Conservation (phyloP, 2,113 vertebrate genomes). For the Colinus virginianus region DNA sequence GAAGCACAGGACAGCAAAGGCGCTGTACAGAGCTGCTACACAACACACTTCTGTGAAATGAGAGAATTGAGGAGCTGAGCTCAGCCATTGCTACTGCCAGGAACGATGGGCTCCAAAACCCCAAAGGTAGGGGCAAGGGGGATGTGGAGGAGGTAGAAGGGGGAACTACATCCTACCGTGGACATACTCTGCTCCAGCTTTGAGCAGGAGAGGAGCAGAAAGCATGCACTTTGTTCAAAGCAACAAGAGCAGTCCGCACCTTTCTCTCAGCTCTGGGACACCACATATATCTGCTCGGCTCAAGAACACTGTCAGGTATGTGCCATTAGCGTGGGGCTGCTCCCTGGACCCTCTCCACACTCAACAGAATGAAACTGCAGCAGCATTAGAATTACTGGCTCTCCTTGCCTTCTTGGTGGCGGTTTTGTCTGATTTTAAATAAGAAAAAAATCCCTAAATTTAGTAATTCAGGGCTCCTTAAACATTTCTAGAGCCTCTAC, state of each 20-base stretch:
- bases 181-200: neutral
- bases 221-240: fast-evolving
- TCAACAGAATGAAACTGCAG: neutral
- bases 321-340: neutral
- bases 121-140: fast-evolving
- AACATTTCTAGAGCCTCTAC: neutral
- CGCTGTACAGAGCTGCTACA: fast-evolving
- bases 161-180: fast-evolving
- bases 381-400: neutral
- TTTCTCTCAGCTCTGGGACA: fast-evolving
- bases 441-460: neutral
- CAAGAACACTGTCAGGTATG: neutral
- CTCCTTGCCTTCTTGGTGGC: neutral
- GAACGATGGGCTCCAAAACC: neutral
- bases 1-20: neutral
- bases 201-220: neutral
- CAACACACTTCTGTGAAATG: fast-evolving
- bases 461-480: neutral
- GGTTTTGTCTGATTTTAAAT: neutral
- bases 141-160: neutral
- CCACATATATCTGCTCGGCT: fast-evolving
- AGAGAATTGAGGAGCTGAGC: neutral
- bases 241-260: fast-evolving
- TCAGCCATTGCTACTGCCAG: fast-evolving
- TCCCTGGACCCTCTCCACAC: neutral